Conservation (phyloP, 2,113 vertebrate genomes). For the Acanthochromis polyacanthus region DNA sequence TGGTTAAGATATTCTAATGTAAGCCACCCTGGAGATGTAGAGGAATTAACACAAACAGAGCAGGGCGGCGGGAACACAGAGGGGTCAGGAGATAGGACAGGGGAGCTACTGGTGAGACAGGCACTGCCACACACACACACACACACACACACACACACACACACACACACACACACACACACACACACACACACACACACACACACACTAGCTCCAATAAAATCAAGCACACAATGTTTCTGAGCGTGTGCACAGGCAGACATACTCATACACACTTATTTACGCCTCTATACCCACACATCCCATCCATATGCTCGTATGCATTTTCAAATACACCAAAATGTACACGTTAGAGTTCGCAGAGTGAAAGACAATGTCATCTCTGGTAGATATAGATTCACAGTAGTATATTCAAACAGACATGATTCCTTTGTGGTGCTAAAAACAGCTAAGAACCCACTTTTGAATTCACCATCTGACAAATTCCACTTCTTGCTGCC, state of each 20-base stretch:
- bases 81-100: conserved; percentile 88
- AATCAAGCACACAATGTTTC: conserved; percentile 51
- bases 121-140: conserved; percentile 65
- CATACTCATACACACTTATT: conserved; percentile 21
- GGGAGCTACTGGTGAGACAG: conserved; percentile 80
- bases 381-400: conserved; percentile 12
- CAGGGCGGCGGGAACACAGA: conserved; percentile 85
- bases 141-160: conserved; percentile 45
- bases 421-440: background rate
- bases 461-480: conserved; percentile 25
- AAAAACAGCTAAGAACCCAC: background rate
- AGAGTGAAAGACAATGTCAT: background rate
- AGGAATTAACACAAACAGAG: conserved; percentile 90
- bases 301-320: background rate
- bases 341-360: background rate
- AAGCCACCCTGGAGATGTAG: conserved; percentile 90
- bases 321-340: conserved; percentile 9
- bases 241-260: conserved; percentile 28
- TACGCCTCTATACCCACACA: conserved; percentile 5
- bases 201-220: conserved; percentile 36
- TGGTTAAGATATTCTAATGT: conserved; percentile 91
- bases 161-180: conserved; percentile 12
- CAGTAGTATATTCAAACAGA: conserved; percentile 17
- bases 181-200: conserved; percentile 49
- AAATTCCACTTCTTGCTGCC: background rate